Conservation (phyloP, 2,888 invertebrate genomes). For the Drosophila kambysellisi region DNA sequence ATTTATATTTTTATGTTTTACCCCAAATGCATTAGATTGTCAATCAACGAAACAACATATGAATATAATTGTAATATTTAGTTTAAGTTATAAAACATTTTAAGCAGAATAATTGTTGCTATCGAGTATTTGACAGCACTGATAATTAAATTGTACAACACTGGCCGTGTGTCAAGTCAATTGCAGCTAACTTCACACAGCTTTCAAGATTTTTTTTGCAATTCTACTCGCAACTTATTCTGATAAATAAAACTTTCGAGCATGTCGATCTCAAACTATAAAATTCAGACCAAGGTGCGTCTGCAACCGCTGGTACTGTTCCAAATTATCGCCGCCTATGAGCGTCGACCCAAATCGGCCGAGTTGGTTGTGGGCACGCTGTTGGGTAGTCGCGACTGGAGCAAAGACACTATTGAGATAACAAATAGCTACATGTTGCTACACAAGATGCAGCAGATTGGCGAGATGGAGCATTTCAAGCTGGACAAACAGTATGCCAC, state of each 20-base stretch:
- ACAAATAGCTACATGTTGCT: slow-evolving; percentile 54
- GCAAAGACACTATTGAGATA: slow-evolving; percentile 49
- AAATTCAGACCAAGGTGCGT: slow-evolving; percentile 46
- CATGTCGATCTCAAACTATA: slow-evolving; percentile 56
- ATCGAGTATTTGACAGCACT: neutral
- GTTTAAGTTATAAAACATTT: neutral
- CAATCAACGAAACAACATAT: neutral
- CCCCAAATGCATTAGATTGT: neutral
- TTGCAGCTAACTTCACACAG: slow-evolving; percentile 38
- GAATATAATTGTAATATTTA: neutral
- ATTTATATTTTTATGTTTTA: neutral
- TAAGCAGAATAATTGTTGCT: neutral
- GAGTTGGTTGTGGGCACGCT: slow-evolving; percentile 59
- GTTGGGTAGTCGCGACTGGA: slow-evolving; percentile 46
- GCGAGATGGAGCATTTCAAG: slow-evolving; percentile 46
- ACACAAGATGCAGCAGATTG: slow-evolving; percentile 45
- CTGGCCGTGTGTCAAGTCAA: neutral
- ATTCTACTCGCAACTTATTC: neutral
- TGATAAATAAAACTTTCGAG: neutral
- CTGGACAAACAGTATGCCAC: slow-evolving; percentile 54
- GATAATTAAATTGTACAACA: slow-evolving; percentile 18
- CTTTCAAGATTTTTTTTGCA: slow-evolving; percentile 1
- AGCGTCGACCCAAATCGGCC: slow-evolving; percentile 53
- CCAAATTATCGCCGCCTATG: slow-evolving; percentile 63
- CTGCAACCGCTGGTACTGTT: slow-evolving; percentile 65